Base-by-base conservation (phyloP, 2,113 vertebrate species). In the Tenebrosternarchus preto region DNA sequence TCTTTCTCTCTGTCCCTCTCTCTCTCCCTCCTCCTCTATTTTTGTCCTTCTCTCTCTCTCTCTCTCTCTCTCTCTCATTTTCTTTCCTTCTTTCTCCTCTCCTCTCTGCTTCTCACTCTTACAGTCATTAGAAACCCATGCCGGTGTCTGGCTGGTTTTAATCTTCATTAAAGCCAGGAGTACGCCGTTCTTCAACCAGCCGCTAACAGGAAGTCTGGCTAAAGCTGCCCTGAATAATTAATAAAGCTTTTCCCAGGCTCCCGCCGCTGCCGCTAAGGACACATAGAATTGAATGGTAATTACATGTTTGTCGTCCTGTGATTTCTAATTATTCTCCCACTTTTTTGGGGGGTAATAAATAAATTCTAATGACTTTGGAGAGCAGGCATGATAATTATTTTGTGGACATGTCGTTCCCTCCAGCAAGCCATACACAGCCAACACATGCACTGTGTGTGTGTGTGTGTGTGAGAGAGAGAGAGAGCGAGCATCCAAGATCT, bases 201-300 rank as follows among this genome's bases (percentile, higher is more conserved):
- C n/a, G n/a, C 61, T 68, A 53, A 68, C 74, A 60, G 68, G 25
- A 36, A 3, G 64, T 74, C 78, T 79, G 84, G 78, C 80, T 67
- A 50, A 73, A 77, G 61, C 61, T 73, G 57, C 81, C 88, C 72
- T 85, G 82, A 82, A 87, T 87, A 86, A 90, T 89, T 88, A 87
- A 85, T 83, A 79, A 86, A 81, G 72, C 77, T 56, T 76, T n/a
- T 80, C 46, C 55, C 69, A 29, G 66, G 77, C 73, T 12, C 1
- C 3, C 39, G 9, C 39, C 5, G 39, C 72, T 63, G 75, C 25
- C 55, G 60, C 55, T 61, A 24, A 20, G 53, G 80, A 76, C 77
- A 85, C 78, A 78, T 43, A 69, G 0, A 83, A 88, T 87, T 74
- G 73, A 85, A 85, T 87, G 56, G 80, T 88, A 90, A 90, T 89